Conservation (phyloP, 2,797 vertebrate genomes). For the Clarias laeviceps region DNA sequence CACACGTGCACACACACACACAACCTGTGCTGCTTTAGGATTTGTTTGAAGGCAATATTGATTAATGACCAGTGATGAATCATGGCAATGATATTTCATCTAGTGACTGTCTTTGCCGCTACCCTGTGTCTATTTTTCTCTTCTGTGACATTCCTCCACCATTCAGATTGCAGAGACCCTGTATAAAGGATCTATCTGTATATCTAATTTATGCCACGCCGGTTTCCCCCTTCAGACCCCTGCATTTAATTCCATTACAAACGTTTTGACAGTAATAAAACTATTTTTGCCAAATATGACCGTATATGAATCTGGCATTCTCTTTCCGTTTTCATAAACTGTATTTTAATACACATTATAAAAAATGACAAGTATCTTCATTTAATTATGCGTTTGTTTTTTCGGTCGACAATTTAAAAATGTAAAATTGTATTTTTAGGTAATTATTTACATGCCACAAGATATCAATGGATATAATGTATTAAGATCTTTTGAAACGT, state of each 20-base stretch:
- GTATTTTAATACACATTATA: not conserved
- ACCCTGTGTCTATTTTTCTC: constrained; percentile 17
- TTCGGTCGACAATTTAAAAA: not conserved
- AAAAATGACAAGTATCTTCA: not conserved
- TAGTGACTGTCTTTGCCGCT: constrained; percentile 22
- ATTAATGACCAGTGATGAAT: constrained; percentile 35
- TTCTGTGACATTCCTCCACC: constrained; percentile 33
- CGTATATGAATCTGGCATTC: constrained; percentile 30
- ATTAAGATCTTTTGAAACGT: not conserved
- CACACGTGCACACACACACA: not conserved
- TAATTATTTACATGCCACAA: not conserved
- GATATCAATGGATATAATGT: not conserved
- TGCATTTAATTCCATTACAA: constrained; percentile 74
- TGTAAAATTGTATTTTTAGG: not conserved
- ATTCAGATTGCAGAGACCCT: constrained; percentile 28
- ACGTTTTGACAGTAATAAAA: constrained; percentile 73
- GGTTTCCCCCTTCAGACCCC: constrained; percentile 34
- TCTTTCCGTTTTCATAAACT: not conserved
- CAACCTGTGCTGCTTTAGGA: constrained; percentile 11
- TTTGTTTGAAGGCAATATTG: constrained; percentile 25
- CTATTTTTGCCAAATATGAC: constrained; percentile 47
- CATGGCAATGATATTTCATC: constrained; percentile 31
- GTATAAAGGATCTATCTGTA: constrained; percentile 30
- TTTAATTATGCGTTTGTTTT: not conserved
- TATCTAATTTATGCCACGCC: constrained; percentile 35